phyloP scores from a whole-genome alignment of 1,140 invertebrate species.

The Aphelinus atriplicis region DNA sequence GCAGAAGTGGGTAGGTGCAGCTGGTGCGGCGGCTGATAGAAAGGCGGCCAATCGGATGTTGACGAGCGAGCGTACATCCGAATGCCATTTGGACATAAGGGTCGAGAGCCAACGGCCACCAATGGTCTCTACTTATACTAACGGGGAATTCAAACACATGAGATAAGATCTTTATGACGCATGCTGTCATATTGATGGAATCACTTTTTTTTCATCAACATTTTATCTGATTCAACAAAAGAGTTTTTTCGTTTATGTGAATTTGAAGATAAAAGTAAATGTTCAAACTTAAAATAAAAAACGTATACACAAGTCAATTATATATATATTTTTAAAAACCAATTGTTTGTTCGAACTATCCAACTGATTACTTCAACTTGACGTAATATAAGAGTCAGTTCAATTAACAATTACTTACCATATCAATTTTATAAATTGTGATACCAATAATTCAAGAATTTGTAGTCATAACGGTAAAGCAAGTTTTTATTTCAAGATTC shows the following conservation, averaged over 20 bases:
- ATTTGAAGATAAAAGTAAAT: not conserved
- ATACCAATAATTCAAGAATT: too few species aligned
- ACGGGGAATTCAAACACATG: conserved; percentile 67
- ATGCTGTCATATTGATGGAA: conserved; percentile 49
- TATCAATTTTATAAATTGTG: not conserved
- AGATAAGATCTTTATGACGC: conserved; percentile 58
- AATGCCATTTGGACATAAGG: conserved; percentile 66
- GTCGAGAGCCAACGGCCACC: conserved; percentile 65
- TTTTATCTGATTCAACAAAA: too few species aligned
- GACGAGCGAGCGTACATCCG: conserved; percentile 62
- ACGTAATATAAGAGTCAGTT: not conserved
- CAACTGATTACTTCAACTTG: too few species aligned
- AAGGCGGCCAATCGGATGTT: conserved; percentile 64
- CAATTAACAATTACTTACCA: conserved; percentile 40
- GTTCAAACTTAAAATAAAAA: not conserved
- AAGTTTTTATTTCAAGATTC: too few species aligned
- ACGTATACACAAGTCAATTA: not conserved
- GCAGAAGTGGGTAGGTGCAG: conserved; percentile 21
- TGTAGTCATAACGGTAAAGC: too few species aligned
- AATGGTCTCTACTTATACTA: conserved; percentile 68
- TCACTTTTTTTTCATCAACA: conserved; percentile 42
- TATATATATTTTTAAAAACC: too few species aligned
- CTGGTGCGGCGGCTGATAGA: conserved; percentile 55
- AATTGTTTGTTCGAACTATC: too few species aligned
- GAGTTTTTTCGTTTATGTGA: too few species aligned